A percentile compares a stretch with the other conserved stretches of the same genome.
These are phyloP conservation scores for Erinaceus europaeus DNA, from an alignment of 2,113 vertebrate genomes.

Conservation along the genomic window DNA sequence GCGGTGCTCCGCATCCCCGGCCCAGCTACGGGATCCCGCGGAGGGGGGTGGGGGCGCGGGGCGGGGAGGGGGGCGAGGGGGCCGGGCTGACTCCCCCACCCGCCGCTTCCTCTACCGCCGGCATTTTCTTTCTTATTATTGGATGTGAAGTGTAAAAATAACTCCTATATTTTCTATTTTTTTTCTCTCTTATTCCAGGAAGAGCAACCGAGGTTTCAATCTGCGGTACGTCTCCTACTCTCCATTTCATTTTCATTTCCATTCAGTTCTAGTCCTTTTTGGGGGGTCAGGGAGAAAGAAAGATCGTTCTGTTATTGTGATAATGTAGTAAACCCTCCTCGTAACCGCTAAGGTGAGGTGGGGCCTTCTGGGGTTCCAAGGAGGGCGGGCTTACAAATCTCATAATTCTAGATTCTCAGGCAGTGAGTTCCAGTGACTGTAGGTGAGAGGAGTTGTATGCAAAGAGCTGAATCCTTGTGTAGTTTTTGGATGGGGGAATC, in stretches of 20 bases:
- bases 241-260: conserved; percentile 76
- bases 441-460: conserved; percentile 39
- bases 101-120: conserved; percentile 72
- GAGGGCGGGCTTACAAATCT: not conserved
- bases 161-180: conserved; percentile 79
- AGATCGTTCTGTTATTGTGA: conserved; percentile 54
- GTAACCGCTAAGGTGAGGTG: conserved; percentile 49
- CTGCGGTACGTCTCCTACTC: conserved; percentile 81
- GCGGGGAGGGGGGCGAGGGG: conserved; percentile 2
- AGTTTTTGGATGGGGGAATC: conserved; percentile 6
- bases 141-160: conserved; percentile 75
- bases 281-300: conserved; percentile 65
- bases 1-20: not conserved
- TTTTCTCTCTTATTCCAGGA: conserved; percentile 79
- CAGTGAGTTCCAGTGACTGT: conserved; percentile 20
- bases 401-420: conserved; percentile 38
- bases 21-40: conserved; percentile 30
- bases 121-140: conserved; percentile 78
- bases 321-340: conserved; percentile 58
- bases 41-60: not conserved
- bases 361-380: conserved; percentile 6
- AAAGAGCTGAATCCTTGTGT: not conserved
- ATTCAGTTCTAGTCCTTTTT: conserved; percentile 67
- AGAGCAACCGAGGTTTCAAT: conserved; percentile 84
- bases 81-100: conserved; percentile 64